Conservation (phyloP, 2,797 vertebrate genomes). For the Lacerta agilis region DNA sequence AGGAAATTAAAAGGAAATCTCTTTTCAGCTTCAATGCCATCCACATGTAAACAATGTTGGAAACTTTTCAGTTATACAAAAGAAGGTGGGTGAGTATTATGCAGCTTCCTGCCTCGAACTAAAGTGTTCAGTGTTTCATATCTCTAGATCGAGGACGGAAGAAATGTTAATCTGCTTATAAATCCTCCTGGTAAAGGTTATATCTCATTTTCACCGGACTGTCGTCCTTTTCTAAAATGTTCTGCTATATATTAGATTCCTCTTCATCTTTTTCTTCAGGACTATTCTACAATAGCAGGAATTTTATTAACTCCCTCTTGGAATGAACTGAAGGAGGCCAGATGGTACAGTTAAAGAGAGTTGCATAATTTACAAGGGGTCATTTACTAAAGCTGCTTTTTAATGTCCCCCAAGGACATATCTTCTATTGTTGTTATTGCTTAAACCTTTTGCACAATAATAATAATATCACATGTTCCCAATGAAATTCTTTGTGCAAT, state of each 20-base stretch:
- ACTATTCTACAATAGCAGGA: conserved; percentile 71
- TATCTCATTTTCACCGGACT: conserved; percentile 62
- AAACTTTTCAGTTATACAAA: conserved; percentile 53
- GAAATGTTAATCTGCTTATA: conserved; percentile 51
- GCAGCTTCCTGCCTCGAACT: conserved; percentile 26
- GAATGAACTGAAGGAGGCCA: conserved; percentile 73
- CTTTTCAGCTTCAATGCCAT: conserved; percentile 50
- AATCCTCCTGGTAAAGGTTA: conserved; percentile 56
- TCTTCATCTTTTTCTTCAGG: conserved; percentile 74
- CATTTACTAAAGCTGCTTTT: conserved; percentile 80
- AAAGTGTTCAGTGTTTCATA: conserved; percentile 55
- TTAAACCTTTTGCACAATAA: conserved; percentile 28
- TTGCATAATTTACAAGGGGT: conserved; percentile 84
- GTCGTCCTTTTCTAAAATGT: conserved; percentile 69
- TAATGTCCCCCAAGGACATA: conserved; percentile 72
- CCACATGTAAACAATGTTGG: conserved; percentile 42
- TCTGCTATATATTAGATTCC: conserved; percentile 74
- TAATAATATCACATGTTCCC: background rate
- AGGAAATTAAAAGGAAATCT: conserved; percentile 54
- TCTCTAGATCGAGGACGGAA: conserved; percentile 52
- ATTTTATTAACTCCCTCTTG: conserved; percentile 68
- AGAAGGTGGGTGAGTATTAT: conserved; percentile 48
- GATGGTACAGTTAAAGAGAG: conserved; percentile 81
- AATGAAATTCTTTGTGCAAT: conserved; percentile 36
- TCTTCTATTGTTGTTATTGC: conserved; percentile 64